Conservation (phyloP, 2,113 vertebrate species). For the Scopus umbretta region DNA sequence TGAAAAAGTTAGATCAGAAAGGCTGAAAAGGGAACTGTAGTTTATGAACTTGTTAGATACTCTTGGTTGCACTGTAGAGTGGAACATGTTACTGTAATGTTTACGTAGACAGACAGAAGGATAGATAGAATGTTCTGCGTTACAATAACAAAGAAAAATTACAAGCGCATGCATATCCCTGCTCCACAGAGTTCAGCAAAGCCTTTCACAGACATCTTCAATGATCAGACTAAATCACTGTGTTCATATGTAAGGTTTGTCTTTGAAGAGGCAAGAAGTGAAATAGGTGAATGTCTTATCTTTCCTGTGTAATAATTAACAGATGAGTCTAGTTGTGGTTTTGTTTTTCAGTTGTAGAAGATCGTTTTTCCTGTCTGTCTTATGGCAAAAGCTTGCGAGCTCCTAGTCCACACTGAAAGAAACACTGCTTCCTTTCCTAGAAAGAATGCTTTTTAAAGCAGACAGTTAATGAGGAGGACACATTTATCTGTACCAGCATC, state of each 20-base stretch:
- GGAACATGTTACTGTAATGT: background rate
- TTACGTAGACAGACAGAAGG: background rate
- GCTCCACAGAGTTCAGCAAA: background rate
- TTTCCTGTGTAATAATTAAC: conserved; percentile 19
- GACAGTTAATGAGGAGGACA: background rate
- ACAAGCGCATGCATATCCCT: fast-evolving
- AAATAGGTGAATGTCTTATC: background rate
- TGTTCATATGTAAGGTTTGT: background rate
- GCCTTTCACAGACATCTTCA: background rate
- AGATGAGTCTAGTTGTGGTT: background rate
- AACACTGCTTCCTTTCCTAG: background rate
- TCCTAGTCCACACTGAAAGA: background rate
- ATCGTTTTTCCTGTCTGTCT: background rate
- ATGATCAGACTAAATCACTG: fast-evolving
- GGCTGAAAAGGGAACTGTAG: background rate
- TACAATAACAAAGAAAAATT: background rate
- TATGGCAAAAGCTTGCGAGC: background rate
- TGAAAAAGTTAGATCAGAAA: background rate
- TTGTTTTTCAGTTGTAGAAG: background rate
- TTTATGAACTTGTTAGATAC: background rate
- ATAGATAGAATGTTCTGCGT: background rate
- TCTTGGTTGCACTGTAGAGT: background rate
- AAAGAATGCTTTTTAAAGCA: background rate
- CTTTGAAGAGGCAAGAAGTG: background rate
- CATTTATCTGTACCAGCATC: background rate